Percentiles rank a stretch among this genome's conserved stretches.
These are phyloP conservation scores for Carabus problematicus DNA, from an alignment of 2,888 invertebrate species.

Conservation along the genomic window DNA sequence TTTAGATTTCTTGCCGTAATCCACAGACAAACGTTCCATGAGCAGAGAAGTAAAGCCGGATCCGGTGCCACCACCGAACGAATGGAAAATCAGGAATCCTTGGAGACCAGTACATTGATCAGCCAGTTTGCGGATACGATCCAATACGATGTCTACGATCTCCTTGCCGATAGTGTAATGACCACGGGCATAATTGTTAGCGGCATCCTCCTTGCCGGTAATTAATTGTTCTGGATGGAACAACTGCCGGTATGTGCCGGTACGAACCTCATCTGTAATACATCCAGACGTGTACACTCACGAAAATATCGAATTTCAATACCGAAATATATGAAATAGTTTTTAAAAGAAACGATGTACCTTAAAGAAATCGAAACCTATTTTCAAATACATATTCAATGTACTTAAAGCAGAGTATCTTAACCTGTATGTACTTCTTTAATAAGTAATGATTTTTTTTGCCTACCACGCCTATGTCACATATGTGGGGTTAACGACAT, in stretches of 20 bases:
- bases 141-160: conserved; percentile 71
- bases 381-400: too few relatives aligned
- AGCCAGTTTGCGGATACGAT: conserved; percentile 72
- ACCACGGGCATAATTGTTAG: conserved; percentile 85
- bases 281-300: conserved; percentile 4
- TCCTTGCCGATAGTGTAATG: conserved; percentile 82
- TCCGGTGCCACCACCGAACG: conserved; percentile 80
- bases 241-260: conserved; percentile 65
- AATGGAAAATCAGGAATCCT: conserved; percentile 85
- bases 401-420: too few relatives aligned
- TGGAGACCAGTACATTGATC: conserved; percentile 78
- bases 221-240: conserved; percentile 79
- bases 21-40: conserved; percentile 78
- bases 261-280: conserved; percentile 63
- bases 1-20: conserved; percentile 82
- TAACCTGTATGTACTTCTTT: too few relatives aligned
- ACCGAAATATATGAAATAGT: too few relatives aligned
- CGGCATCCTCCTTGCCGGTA: conserved; percentile 83
- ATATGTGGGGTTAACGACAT: too few relatives aligned
- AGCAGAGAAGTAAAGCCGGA: conserved; percentile 83
- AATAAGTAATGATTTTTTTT: too few relatives aligned
- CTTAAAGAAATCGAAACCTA: too few relatives aligned
- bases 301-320: too few relatives aligned
- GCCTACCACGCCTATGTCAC: too few relatives aligned
- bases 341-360: too few relatives aligned